A percentile compares a stretch with the other conserved stretches of the same genome.
Evolutionary conservation across 2,113 vertebrate species (phyloP).

Genomic region (Australoheros scitulus): DNA sequence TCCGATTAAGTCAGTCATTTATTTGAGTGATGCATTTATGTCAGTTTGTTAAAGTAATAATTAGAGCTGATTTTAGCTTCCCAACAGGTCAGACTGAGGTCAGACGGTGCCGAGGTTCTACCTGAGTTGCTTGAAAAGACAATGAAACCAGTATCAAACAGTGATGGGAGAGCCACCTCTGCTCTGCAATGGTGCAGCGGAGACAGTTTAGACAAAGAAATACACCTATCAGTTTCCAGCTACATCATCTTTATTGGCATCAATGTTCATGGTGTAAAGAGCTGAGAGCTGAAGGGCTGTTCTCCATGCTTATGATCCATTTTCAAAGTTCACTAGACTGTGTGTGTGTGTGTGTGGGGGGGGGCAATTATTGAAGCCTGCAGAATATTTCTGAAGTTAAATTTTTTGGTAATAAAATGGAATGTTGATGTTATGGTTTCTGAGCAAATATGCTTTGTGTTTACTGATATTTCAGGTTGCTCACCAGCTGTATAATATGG

Average conservation of each 20-base stretch:
- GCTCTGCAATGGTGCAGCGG: not conserved
- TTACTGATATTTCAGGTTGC: not conserved
- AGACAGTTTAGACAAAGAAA: constrained; percentile 1
- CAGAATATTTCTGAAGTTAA: not conserved
- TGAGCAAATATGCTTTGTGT: not conserved
- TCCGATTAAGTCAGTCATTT: constrained; percentile 44
- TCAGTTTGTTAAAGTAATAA: constrained; percentile 2
- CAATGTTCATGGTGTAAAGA: not conserved
- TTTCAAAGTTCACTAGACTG: constrained; percentile 5
- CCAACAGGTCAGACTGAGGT: constrained; percentile 34
- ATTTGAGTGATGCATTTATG: constrained; percentile 32
- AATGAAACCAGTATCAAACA: not conserved
- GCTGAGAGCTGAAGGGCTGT: not conserved
- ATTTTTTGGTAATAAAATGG: not conserved
- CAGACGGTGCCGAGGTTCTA: not conserved
- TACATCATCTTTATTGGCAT: constrained; percentile 10
- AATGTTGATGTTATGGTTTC: not conserved
- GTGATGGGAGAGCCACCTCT: not conserved
- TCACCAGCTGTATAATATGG: not conserved
- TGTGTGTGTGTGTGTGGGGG: not conserved
- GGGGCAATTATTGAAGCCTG: not conserved
- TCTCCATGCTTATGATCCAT: not conserved
- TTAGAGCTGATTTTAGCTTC: constrained; percentile 6
- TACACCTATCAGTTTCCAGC: not conserved
- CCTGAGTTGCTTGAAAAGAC: constrained; percentile 1